phyloP scores from a whole-genome alignment of 1,140 invertebrate species.

The Sitophilus oryzae region DNA sequence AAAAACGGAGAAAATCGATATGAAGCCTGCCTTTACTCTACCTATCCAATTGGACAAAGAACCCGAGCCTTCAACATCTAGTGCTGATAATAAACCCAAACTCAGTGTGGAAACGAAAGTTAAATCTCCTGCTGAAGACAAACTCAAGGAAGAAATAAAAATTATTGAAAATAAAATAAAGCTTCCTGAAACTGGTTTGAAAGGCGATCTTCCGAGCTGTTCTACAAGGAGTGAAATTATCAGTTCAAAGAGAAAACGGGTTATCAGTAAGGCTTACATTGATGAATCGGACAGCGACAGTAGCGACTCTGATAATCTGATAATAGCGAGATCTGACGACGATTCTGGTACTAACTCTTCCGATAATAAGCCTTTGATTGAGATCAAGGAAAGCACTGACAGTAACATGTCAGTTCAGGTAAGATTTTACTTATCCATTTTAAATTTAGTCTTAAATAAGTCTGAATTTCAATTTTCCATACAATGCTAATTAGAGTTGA shows the following conservation, averaged over 20 bases:
- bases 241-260: slow-evolving; percentile 36
- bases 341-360: slow-evolving; percentile 38
- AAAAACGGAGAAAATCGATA: slow-evolving; percentile 4
- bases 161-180: neutral
- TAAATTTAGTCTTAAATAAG: no score
- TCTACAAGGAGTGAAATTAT: neutral
- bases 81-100: neutral
- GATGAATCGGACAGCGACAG: slow-evolving; percentile 52
- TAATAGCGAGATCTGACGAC: slow-evolving; percentile 48
- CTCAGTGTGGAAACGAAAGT: neutral
- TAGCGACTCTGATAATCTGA: slow-evolving; percentile 64
- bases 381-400: slow-evolving; percentile 33
- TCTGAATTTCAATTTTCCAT: no score
- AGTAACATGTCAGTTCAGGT: slow-evolving; percentile 29
- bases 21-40: neutral
- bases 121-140: neutral
- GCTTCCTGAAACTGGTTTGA: neutral
- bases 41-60: neutral
- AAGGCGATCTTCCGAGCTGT: neutral
- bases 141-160: neutral
- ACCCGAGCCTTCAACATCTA: neutral
- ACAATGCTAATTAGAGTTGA: neutral
- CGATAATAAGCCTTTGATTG: slow-evolving; percentile 30
- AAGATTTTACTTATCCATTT: no score
- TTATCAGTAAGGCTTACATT: slow-evolving; percentile 46